Evolutionary conservation across 2,888 invertebrate genomes (phyloP), one percentile per base, ranked within the genome.

Genomic region (Plebejus anna): DNA sequence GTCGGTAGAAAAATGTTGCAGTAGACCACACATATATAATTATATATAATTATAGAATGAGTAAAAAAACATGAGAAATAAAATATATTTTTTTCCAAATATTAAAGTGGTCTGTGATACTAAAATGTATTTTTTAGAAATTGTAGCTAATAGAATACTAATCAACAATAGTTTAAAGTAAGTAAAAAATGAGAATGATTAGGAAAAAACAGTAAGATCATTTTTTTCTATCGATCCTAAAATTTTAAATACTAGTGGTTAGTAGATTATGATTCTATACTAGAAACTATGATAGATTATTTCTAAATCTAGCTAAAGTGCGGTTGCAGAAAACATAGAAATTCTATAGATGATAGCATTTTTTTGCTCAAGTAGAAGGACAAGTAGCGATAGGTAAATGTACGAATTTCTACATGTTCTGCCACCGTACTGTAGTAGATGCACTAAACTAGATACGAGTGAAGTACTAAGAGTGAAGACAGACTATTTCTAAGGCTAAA

Each of bases 161-260:
- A 22, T 59, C 6, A 22, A 55, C 16, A 55, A 16, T 55, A 1
- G 4, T 16, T 55, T 13, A 51, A 1, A 32, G 13, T 2, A 32
- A 32, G 32, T 13, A 9, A 28, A 36, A 70, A 32, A 66, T 32
- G 5, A 36, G 36, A 36, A 28, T 28, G 28, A 59, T n/a, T 2
- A 22, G 59, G 9, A 11, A 28, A 66, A 61, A 9, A 66, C 4
- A 22, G 32, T 66, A 22, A 0, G 59, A 22, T 32, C n/a, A 47
- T 9, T 28, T 73, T 72, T 73, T 73, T 73, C 73, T 73, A 73
- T 55, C 73, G 73, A 73, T 73, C 73, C 73, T 11, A 16, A 5
- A 47, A 51, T 42, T 42, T 1, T 1, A 47, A 51, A 51, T 6
- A 55, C 13, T 13, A 66, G 66, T 66, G 66, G 32, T 32, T 36